phyloP scores from a whole-genome alignment of 2,797 vertebrate genomes.

The Rousettus madagascariensis region DNA sequence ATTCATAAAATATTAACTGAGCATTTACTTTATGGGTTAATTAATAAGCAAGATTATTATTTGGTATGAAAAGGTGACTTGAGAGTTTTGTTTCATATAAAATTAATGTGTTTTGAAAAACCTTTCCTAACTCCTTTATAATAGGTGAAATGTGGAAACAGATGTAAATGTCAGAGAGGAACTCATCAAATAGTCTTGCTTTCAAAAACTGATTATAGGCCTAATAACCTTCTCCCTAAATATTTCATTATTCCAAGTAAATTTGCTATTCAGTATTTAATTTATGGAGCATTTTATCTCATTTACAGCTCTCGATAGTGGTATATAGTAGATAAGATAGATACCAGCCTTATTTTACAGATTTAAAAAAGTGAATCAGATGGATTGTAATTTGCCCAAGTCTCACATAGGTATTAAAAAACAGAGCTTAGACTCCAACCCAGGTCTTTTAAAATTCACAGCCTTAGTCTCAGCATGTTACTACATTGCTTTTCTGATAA shows the following conservation, averaged over 20 bases:
- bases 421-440: background rate
- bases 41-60: background rate
- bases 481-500: background rate
- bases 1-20: background rate
- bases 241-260: background rate
- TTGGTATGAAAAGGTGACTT: background rate
- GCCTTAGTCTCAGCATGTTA: background rate
- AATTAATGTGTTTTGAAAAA: background rate
- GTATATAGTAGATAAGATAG: background rate
- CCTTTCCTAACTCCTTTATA: background rate
- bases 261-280: background rate
- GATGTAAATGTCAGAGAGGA: background rate
- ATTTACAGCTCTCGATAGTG: background rate
- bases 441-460: background rate
- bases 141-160: background rate
- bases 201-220: background rate
- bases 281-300: background rate
- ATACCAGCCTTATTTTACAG: background rate
- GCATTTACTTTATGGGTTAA: background rate
- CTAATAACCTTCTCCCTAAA: background rate
- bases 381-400: background rate
- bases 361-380: background rate
- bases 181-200: background rate
- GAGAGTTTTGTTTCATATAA: constrained; percentile 16
- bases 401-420: background rate